A percentile compares a stretch with the other conserved stretches of the same genome.
phyloP scores from a whole-genome alignment of 2,888 invertebrate genomes.

The Pinctada fucata region DNA sequence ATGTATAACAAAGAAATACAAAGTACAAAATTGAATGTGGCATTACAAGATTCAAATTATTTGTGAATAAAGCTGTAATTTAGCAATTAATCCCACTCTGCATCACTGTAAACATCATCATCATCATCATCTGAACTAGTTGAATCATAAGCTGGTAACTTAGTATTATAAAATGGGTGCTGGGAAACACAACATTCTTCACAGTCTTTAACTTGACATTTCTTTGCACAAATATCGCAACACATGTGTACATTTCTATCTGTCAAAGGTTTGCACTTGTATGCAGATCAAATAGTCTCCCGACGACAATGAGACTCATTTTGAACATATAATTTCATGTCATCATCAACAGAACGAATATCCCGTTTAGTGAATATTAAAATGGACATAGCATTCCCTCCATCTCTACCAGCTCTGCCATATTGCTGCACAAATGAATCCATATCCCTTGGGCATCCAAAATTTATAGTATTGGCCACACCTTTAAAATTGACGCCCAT shows the following conservation, averaged over 20 bases:
- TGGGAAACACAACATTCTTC: too few relatives aligned
- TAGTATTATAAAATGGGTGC: neutral
- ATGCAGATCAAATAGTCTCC: neutral
- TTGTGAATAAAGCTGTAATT: neutral
- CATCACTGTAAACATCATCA: neutral
- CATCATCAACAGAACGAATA: neutral
- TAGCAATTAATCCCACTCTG: neutral
- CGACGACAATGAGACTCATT: conserved; percentile 1
- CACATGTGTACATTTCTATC: too few relatives aligned
- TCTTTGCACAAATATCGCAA: too few relatives aligned
- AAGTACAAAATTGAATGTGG: too few relatives aligned
- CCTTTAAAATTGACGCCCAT: conserved; percentile 10
- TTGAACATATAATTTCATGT: neutral
- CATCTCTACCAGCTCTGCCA: conserved; percentile 14
- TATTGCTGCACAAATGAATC: conserved; percentile 7
- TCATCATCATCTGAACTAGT: neutral
- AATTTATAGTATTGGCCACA: neutral
- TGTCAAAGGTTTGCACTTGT: neutral
- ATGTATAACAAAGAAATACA: too few relatives aligned
- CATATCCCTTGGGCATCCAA: conserved; percentile 7
- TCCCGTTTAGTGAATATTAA: conserved; percentile 4
- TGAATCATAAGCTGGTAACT: neutral
- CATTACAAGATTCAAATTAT: too few relatives aligned
- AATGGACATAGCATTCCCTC: neutral
- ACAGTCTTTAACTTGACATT: too few relatives aligned